Percentiles rank a stretch among this genome's conserved stretches.
These are phyloP conservation scores for Melanotaenia boesemani DNA, from an alignment of 2,797 vertebrate species.

Conservation along the genomic window DNA sequence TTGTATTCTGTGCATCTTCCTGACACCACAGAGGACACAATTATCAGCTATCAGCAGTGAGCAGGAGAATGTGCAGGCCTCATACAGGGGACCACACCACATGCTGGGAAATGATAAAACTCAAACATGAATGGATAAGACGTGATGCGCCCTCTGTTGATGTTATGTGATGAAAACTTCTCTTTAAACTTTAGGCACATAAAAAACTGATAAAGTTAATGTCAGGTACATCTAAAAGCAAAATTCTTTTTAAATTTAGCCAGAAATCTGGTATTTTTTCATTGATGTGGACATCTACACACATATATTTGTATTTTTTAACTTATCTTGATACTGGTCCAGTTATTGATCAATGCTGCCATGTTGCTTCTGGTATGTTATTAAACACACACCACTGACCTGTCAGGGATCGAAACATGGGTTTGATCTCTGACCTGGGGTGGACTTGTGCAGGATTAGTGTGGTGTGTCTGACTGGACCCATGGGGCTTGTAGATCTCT, in stretches of 20 bases:
- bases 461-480: slow-evolving; percentile 21
- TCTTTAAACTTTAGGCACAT: background rate
- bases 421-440: slow-evolving; percentile 36
- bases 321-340: no score
- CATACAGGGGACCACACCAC: background rate
- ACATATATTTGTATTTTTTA: no score
- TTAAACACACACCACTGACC: slow-evolving; percentile 5
- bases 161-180: background rate
- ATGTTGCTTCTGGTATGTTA: background rate
- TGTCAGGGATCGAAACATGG: slow-evolving; percentile 1
- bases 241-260: no score
- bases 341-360: background rate
- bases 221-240: no score
- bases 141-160: background rate
- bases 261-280: no score
- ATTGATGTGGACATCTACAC: no score
- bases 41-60: background rate
- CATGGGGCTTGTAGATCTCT: slow-evolving; percentile 21
- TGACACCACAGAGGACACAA: background rate
- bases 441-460: slow-evolving; percentile 8
- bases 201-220: no score
- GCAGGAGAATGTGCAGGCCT: background rate
- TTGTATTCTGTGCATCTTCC: background rate
- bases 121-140: background rate
- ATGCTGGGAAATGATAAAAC: background rate